Base-by-base conservation (phyloP, 2,888 invertebrate species). In the Xylophagus ater region DNA sequence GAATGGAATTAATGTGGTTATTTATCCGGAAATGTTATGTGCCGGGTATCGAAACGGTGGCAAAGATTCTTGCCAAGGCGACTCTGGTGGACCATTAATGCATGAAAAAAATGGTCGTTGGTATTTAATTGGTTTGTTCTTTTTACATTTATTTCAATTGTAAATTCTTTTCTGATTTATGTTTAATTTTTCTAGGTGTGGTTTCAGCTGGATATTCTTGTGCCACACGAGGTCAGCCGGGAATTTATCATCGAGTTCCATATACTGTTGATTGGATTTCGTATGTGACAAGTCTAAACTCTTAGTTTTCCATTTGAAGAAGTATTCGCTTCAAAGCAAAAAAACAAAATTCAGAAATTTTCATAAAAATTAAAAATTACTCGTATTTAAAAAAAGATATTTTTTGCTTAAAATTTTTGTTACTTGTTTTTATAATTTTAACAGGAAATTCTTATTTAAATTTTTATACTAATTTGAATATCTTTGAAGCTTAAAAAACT, bases 151-250 rank as follows among this genome's bases (percentile, higher is more conserved):
- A 14, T 32, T 8, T 25, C 3, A 14, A 20, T 34, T 25, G 13
- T 26, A 1, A 24, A 38, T 15, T 9, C 18, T 28, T 29, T 30
- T 26, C 18, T 24, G 12, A 4, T 9, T 35, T 15, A 30, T 36
- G 10, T 13, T 21, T 40, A 18, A 15, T 32, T 40, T 15, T 40
- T 41, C 1, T 34, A 64, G 86, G 86, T 4, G 83, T 92, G 14
- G 92, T 92, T 0, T 90, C 90, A 0, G 92, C 92, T 0, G 92
- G 92, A 4, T 92, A 92, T 65, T 89, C 89, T 1, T 92, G 92
- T 57, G 92, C 92, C 1, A 88, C 90, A 55, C 74, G 88, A 12
- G 89, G 90, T 13, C 92, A 92, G 56, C 92, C 92, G 1, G 92
- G 92, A 34, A 92, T 92, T 53, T 92, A 92, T 66, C 92, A 92